Evolutionary conservation across 2,797 vertebrate species (phyloP).

Genomic region (Salarias fasciatus): DNA sequence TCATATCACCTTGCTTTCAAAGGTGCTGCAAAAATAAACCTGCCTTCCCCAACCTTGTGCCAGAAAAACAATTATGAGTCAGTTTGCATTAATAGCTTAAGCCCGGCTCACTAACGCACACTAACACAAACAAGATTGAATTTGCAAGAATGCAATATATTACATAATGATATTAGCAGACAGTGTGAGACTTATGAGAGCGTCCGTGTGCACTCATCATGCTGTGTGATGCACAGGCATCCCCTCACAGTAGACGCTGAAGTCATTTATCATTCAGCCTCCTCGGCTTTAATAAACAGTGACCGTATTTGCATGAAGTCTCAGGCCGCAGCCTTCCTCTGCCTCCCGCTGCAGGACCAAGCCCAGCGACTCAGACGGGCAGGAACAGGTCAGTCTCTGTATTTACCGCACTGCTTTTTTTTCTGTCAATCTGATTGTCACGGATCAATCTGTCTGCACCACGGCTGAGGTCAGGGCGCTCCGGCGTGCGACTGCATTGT

Average conservation of each 20-base stretch:
- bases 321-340: constrained; percentile 20
- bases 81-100: too few relatives aligned
- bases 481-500: constrained; percentile 42
- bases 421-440: constrained; percentile 55
- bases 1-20: too few relatives aligned
- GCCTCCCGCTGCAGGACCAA: constrained; percentile 40
- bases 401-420: constrained; percentile 39
- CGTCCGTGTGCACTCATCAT: not conserved
- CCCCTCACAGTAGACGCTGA: constrained; percentile 3
- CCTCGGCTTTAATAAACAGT: constrained; percentile 28
- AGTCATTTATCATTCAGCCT: constrained; percentile 33
- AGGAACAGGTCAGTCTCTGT: constrained; percentile 28
- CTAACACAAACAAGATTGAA: not conserved
- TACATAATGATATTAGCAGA: not conserved
- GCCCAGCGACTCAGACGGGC: constrained; percentile 11
- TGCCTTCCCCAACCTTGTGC: too few relatives aligned
- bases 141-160: not conserved
- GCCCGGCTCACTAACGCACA: too few relatives aligned
- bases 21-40: too few relatives aligned
- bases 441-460: constrained; percentile 61
- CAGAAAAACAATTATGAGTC: too few relatives aligned
- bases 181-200: constrained; percentile 3
- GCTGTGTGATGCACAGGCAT: constrained; percentile 11
- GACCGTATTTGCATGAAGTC: not conserved
- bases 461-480: constrained; percentile 28